Conservation (phyloP, 2,888 invertebrate genomes). For the Chydorus sphaericus region DNA sequence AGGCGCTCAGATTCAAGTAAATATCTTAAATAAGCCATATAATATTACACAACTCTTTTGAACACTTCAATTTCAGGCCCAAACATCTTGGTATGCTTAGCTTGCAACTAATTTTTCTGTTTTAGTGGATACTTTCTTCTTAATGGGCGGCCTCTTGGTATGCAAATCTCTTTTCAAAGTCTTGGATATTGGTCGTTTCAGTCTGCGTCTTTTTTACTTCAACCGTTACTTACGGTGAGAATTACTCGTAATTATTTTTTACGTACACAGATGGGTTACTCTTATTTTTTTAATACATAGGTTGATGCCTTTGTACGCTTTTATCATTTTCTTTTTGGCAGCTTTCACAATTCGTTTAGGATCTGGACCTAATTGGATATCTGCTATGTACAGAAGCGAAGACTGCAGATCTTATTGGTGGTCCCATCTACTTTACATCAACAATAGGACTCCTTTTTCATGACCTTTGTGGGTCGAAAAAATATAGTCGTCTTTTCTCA, state of each 20-base stretch:
- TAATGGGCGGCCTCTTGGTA: constrained; percentile 39
- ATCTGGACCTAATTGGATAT: constrained; percentile 58
- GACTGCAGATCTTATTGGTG: constrained; percentile 53
- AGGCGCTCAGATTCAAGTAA: neutral
- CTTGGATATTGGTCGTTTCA: constrained; percentile 6
- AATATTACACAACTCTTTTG: too few species aligned
- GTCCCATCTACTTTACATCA: constrained; percentile 55
- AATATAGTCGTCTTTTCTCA: too few species aligned
- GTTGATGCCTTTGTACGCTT: constrained; percentile 55
- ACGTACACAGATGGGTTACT: too few species aligned
- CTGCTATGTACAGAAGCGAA: constrained; percentile 45
- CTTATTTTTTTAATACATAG: too few species aligned
- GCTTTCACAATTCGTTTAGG: constrained; percentile 53
- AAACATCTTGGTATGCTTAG: constrained; percentile 13
- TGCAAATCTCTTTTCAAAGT: neutral
- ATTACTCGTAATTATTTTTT: too few species aligned
- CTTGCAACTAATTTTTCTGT: constrained; percentile 71
- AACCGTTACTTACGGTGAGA: constrained; percentile 24
- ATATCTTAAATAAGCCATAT: too few species aligned
- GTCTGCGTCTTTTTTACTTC: neutral
- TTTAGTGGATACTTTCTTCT: constrained; percentile 75
- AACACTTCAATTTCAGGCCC: neutral
- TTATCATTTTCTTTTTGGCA: constrained; percentile 54
- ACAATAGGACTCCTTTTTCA: constrained; percentile 23
- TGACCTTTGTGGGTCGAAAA: too few species aligned